These are phyloP conservation scores for Numenius arquata DNA, from an alignment of 2,113 vertebrate species.

Conservation along the genomic window DNA sequence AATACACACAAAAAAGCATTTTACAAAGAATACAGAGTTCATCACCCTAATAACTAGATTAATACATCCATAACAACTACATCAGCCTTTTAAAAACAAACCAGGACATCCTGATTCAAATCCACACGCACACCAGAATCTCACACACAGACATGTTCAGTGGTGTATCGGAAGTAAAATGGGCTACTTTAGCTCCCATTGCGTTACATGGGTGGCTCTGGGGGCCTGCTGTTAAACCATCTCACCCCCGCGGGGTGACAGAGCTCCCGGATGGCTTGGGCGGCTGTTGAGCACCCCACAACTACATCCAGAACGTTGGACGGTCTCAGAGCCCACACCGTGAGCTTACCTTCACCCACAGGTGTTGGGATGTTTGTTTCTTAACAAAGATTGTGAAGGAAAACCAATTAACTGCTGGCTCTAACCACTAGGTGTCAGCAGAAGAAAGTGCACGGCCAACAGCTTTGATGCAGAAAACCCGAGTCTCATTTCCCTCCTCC, in stretches of 20 bases:
- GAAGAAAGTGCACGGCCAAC: constrained; percentile 59
- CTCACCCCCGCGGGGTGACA: background rate
- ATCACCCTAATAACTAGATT: background rate
- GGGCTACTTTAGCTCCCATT: background rate
- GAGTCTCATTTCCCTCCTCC: background rate
- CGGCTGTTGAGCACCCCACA: background rate
- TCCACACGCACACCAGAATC: background rate
- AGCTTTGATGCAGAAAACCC: fast-evolving
- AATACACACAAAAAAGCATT: background rate
- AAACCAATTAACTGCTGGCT: background rate
- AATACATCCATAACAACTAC: background rate
- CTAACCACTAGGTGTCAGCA: constrained; percentile 78
- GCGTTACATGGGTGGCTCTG: fast-evolving
- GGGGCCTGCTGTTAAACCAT: background rate
- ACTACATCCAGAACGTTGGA: fast-evolving
- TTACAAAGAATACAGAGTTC: background rate
- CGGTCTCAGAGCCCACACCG: fast-evolving
- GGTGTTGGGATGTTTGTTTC: background rate
- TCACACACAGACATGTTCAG: background rate
- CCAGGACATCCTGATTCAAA: background rate
- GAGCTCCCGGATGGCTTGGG: background rate
- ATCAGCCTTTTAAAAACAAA: background rate
- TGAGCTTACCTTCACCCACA: background rate
- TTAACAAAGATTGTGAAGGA: background rate
- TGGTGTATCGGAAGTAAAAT: background rate